Conservation (phyloP, 2,888 invertebrate genomes). For the Argyresthia albistria region DNA sequence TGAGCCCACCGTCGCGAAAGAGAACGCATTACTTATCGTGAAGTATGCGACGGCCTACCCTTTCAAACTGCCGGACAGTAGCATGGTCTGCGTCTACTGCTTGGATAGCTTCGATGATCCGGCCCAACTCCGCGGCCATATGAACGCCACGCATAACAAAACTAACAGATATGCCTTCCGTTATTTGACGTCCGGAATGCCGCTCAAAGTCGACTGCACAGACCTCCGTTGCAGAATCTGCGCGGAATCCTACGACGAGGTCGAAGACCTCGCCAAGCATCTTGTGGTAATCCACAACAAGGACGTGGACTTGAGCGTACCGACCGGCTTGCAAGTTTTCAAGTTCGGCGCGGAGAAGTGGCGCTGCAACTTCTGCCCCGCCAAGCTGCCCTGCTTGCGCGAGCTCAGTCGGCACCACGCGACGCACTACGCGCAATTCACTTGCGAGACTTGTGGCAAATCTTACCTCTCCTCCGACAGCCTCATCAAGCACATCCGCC, state of each 20-base stretch:
- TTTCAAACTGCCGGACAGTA: conserved; percentile 40
- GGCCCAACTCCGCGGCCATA: conserved; percentile 32
- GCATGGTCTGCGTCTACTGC: conserved; percentile 47
- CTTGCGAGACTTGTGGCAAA: conserved; percentile 16
- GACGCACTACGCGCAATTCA: conserved; percentile 13
- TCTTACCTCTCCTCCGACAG: conserved; percentile 7
- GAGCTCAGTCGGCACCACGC: conserved; percentile 13
- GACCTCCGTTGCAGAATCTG: conserved; percentile 39
- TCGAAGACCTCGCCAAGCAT: conserved; percentile 26
- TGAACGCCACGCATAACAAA: conserved; percentile 15
- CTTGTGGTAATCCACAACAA: conserved; percentile 22
- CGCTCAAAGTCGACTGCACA: conserved; percentile 34
- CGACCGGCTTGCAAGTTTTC: conserved; percentile 6
- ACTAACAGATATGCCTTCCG: background rate
- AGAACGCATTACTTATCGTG: conserved; percentile 44
- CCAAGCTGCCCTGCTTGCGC: conserved; percentile 7
- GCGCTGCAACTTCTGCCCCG: conserved; percentile 5
- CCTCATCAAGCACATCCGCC: background rate
- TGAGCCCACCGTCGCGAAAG: conserved; percentile 26
- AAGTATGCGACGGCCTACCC: conserved; percentile 45
- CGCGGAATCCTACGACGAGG: conserved; percentile 17
- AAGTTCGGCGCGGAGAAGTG: conserved; percentile 2
- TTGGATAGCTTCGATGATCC: conserved; percentile 33
- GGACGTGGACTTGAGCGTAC: background rate
- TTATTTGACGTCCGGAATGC: conserved; percentile 12